Evolutionary conservation across 1,140 invertebrate species (phyloP).

Genomic region (Papilio glaucus): DNA sequence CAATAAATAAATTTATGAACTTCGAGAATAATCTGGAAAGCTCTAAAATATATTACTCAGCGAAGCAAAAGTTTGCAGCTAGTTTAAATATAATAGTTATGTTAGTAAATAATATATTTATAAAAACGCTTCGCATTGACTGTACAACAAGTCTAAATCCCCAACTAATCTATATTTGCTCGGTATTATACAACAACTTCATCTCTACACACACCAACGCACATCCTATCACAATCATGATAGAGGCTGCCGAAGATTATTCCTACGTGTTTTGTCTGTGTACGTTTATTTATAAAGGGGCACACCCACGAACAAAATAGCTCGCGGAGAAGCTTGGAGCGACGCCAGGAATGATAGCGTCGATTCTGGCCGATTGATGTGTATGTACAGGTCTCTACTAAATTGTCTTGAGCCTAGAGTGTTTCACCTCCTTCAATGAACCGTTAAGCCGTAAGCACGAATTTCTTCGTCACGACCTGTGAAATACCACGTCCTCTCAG

Average conservation of each 20-base stretch:
- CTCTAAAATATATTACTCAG: too few relatives aligned
- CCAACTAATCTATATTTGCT: background rate
- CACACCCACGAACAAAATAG: conserved; percentile 35
- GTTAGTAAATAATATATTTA: conserved; percentile 13
- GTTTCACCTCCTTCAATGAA: too few relatives aligned
- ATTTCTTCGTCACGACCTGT: too few relatives aligned
- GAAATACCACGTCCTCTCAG: too few relatives aligned
- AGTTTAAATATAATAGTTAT: background rate
- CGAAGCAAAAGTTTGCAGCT: background rate
- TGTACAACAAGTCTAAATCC: background rate
- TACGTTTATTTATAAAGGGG: conserved; percentile 22
- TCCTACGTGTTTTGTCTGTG: background rate
- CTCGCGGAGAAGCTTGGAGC: background rate
- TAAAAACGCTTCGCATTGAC: background rate
- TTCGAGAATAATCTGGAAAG: too few relatives aligned
- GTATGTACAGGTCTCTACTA: background rate
- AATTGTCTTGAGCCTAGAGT: background rate
- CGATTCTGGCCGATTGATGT: background rate
- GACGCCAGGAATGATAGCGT: conserved; percentile 32
- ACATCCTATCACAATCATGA: background rate
- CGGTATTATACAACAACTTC: background rate
- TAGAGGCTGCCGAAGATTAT: conserved; percentile 1
- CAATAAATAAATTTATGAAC: too few relatives aligned
- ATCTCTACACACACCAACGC: background rate
- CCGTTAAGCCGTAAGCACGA: too few relatives aligned